phyloP scores from a whole-genome alignment of 2,113 vertebrate genomes.

The Halcyon senegalensis region DNA sequence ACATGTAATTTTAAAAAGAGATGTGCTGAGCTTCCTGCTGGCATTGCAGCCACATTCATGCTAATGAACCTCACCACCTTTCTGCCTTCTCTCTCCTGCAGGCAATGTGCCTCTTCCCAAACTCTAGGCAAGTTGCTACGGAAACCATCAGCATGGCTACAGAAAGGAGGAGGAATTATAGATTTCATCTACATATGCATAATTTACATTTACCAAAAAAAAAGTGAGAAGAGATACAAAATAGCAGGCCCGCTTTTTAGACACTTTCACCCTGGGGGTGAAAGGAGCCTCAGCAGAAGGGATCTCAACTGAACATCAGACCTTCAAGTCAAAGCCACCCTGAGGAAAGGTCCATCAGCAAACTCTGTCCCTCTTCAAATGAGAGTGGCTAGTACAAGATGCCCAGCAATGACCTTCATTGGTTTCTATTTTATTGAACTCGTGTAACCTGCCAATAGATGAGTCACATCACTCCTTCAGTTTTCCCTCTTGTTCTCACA shows the following conservation, averaged over 20 bases:
- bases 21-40: not conserved
- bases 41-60: not conserved
- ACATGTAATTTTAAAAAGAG: not conserved
- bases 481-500: not conserved
- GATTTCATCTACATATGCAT: not conserved
- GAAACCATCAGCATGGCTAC: not conserved
- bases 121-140: constrained; percentile 14
- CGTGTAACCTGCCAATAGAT: not conserved
- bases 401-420: not conserved
- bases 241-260: not conserved
- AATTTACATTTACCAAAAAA: not conserved
- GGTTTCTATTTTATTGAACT: not conserved
- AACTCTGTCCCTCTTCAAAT: not conserved
- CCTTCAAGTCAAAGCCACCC: not conserved
- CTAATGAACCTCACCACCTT: not conserved
- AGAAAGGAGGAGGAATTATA: not conserved
- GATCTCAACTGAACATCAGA: not conserved
- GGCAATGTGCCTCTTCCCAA: not conserved
- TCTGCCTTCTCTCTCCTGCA: not conserved
- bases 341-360: not conserved
- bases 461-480: not conserved
- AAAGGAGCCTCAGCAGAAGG: not conserved
- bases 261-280: fast-evolving
- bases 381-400: not conserved
- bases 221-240: not conserved